Evolutionary conservation across 1,140 invertebrate species (phyloP).

Genomic region (Microplitis mediator): DNA sequence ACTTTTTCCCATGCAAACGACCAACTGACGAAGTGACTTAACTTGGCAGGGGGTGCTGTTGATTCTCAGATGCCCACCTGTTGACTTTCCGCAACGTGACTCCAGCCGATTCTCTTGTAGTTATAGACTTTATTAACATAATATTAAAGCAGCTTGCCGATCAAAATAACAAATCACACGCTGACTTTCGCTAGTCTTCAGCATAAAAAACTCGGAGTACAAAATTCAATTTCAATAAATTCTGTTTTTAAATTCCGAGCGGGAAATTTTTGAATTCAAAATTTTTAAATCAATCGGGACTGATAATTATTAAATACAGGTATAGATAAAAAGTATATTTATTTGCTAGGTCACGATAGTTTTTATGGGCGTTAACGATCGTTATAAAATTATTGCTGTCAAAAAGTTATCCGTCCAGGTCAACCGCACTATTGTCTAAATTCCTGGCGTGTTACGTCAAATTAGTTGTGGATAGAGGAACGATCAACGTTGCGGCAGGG

Average conservation of each 20-base stretch:
- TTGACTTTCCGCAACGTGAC: slow-evolving; percentile 58
- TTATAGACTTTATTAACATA: slow-evolving; percentile 40
- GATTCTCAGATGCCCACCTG: slow-evolving; percentile 57
- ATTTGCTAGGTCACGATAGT: background rate
- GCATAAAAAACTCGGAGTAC: background rate
- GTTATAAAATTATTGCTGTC: background rate
- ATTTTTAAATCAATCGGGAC: no score
- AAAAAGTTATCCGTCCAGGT: slow-evolving; percentile 17
- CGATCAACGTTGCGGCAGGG: slow-evolving; percentile 46
- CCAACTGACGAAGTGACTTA: slow-evolving; percentile 47
- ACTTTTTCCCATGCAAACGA: slow-evolving; percentile 61
- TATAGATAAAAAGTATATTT: background rate
- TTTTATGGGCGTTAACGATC: slow-evolving; percentile 7
- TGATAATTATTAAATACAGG: background rate
- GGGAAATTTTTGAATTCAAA: no score
- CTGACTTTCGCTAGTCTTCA: background rate
- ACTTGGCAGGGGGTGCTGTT: slow-evolving; percentile 53
- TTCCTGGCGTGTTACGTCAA: slow-evolving; percentile 44
- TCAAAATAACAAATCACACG: slow-evolving; percentile 6
- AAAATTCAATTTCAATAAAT: background rate
- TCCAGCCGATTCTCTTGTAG: slow-evolving; percentile 34
- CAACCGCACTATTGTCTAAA: slow-evolving; percentile 52
- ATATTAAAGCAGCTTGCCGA: slow-evolving; percentile 29
- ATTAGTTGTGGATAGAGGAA: slow-evolving; percentile 52
- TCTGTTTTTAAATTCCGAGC: no score